Percentiles rank a stretch among this genome's conserved stretches.
phyloP scores from a whole-genome alignment of 2,113 vertebrate species.

The Spilogale gracilis region DNA sequence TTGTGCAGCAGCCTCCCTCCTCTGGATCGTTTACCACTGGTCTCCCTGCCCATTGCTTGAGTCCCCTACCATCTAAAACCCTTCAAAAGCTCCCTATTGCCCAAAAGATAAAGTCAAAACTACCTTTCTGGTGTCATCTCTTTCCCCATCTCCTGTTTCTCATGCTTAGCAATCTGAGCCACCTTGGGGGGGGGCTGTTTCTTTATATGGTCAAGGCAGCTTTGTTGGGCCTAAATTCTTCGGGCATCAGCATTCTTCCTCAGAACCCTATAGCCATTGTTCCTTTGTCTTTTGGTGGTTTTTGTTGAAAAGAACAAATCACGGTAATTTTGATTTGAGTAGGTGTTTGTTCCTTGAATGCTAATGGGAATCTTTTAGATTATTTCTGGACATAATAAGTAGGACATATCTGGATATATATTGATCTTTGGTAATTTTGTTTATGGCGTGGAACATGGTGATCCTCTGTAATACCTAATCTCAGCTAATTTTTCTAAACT shows the following conservation, averaged over 20 bases:
- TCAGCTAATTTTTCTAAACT: conserved; percentile 7
- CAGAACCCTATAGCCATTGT: neutral
- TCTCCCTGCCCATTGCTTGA: neutral
- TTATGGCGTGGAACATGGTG: neutral
- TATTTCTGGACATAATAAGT: neutral
- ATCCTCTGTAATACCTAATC: neutral
- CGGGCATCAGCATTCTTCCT: neutral
- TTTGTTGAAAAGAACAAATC: conserved; percentile 43
- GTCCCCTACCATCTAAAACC: neutral
- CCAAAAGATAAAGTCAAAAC: neutral
- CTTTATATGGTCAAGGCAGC: neutral
- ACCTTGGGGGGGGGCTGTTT: neutral
- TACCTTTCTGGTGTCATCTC: neutral
- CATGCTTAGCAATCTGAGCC: neutral
- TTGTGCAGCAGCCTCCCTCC: neutral
- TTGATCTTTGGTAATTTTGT: conserved; percentile 8
- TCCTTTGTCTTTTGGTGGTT: neutral
- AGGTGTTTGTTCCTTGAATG: conserved; percentile 8
- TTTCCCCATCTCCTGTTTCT: neutral
- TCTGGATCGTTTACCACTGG: neutral
- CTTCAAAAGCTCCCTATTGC: neutral
- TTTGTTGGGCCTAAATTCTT: conserved; percentile 5
- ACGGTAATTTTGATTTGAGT: neutral
- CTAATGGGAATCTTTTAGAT: conserved; percentile 11
- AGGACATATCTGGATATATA: neutral